Evolutionary conservation across 2,797 vertebrate genomes (phyloP).

Genomic region (Enteromius treurensis): DNA sequence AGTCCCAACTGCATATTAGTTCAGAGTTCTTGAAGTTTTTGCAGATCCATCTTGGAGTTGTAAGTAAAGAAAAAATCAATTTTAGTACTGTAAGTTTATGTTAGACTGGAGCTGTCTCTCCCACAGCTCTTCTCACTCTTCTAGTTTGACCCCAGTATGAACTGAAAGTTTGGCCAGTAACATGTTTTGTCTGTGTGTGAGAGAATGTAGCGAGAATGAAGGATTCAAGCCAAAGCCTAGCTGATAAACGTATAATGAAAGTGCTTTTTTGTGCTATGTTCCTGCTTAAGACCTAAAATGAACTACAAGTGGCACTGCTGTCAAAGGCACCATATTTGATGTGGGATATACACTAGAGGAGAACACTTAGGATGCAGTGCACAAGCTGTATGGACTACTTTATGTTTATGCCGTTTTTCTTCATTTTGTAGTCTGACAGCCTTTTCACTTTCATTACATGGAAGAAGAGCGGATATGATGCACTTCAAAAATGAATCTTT

Average conservation of each 20-base stretch:
- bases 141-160: slow-evolving; percentile 33
- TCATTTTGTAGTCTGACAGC: neutral
- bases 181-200: neutral
- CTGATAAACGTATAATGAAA: neutral
- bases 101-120: slow-evolving; percentile 34
- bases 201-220: neutral
- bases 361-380: neutral
- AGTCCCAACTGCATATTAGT: neutral
- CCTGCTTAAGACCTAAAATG: neutral
- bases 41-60: slow-evolving; percentile 44
- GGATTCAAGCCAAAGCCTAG: neutral
- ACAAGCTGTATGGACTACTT: neutral
- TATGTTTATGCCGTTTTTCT: neutral
- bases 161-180: neutral
- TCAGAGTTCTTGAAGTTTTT: slow-evolving; percentile 6
- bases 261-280: neutral
- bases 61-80: slow-evolving; percentile 54
- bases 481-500: neutral
- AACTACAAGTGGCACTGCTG: neutral
- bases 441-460: neutral
- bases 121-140: slow-evolving; percentile 22
- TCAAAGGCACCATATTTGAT: neutral
- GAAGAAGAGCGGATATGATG: neutral
- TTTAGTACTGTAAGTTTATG: slow-evolving; percentile 45
- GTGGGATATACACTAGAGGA: neutral